Base-by-base conservation (phyloP, 2,113 vertebrate species). In the Boulengeromyrus knoepffleri region DNA sequence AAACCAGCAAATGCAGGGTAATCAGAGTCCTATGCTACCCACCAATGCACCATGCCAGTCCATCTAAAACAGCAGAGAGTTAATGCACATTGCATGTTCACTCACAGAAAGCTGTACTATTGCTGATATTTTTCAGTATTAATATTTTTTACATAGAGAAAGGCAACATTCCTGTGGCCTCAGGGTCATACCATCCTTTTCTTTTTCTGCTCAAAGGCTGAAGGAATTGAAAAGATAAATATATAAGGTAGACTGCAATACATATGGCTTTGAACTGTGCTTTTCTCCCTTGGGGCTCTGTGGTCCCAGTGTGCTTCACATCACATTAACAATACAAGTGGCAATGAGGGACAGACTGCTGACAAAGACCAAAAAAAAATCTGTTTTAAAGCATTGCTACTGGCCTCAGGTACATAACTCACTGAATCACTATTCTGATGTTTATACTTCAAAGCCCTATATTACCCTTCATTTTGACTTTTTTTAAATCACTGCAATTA, bases 261-360 rank as follows among this genome's bases (percentile, higher is more conserved):
- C 19, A 10, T 46, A 39, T 62, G 36, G 56, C 80, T 31, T 83
- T 88, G 92, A 91, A 90, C 88, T 39, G 87, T 58, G 92, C 1
- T 70, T 91, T 93, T 87, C 90, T 90, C 92, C 90, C 92, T 93
- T 88, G 27, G 90, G 93, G 92, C 91, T 84, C 70, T 88, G 88
- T 1, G 10, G 86, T 13, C 74, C 89, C 56, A 47, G 88, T 86
- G 91, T 91, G 90, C 66, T 90, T 91, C 89, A 90, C 83, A 88
- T 89, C 90, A 91, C 85, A 52, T 70, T 88, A 88, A 89, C 89
- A 80, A 88, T n/a, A 66, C 62, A 66, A 90, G 88, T 91, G 90
- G 90, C 36, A 87, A 87, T 56, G 91, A 88, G 86, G 66, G 87
- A 87, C 89, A 52, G 83, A 47, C 19, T 90, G 87, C 87, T 90